phyloP scores from a whole-genome alignment of 2,797 vertebrate species.

The Philypnodon macrostomus region DNA sequence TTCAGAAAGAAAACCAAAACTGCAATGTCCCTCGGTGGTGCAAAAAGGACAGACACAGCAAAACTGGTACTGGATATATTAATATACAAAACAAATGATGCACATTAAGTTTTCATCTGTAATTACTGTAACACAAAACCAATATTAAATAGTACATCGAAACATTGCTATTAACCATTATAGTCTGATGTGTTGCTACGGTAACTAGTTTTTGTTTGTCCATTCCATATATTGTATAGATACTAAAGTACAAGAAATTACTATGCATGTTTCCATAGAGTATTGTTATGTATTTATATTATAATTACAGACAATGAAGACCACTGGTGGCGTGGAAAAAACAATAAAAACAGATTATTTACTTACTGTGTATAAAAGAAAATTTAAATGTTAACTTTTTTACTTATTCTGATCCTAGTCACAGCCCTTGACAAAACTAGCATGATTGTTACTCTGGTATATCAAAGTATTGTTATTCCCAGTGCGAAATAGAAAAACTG shows the following conservation, averaged over 20 bases:
- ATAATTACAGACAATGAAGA: slow-evolving; percentile 77
- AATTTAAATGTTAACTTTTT: slow-evolving; percentile 44
- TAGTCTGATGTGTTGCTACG: slow-evolving; percentile 84
- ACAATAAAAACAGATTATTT: slow-evolving; percentile 59
- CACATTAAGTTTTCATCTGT: slow-evolving; percentile 80
- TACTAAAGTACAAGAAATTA: slow-evolving; percentile 84
- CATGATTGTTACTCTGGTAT: slow-evolving; percentile 51
- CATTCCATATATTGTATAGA: slow-evolving; percentile 87
- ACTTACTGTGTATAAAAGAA: slow-evolving; percentile 56
- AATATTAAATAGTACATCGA: slow-evolving; percentile 81
- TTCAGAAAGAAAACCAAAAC: slow-evolving; percentile 50
- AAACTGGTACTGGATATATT: slow-evolving; percentile 81
- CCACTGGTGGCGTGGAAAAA: slow-evolving; percentile 74
- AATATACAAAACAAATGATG: slow-evolving; percentile 81
- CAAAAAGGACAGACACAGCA: slow-evolving; percentile 76
- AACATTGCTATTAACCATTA: slow-evolving; percentile 79
- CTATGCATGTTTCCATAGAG: slow-evolving; percentile 81
- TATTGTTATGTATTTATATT: slow-evolving; percentile 80
- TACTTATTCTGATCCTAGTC: slow-evolving; percentile 64
- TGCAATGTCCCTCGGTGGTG: slow-evolving; percentile 60
- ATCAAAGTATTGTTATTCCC: slow-evolving; percentile 49
- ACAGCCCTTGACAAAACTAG: slow-evolving; percentile 85
- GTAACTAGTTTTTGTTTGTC: slow-evolving; percentile 85
- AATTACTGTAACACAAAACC: slow-evolving; percentile 86
- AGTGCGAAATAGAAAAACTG: slow-evolving; percentile 60